These are phyloP conservation scores for Stenodema calcarata DNA, from an alignment of 2,888 invertebrate species.

Conservation along the genomic window DNA sequence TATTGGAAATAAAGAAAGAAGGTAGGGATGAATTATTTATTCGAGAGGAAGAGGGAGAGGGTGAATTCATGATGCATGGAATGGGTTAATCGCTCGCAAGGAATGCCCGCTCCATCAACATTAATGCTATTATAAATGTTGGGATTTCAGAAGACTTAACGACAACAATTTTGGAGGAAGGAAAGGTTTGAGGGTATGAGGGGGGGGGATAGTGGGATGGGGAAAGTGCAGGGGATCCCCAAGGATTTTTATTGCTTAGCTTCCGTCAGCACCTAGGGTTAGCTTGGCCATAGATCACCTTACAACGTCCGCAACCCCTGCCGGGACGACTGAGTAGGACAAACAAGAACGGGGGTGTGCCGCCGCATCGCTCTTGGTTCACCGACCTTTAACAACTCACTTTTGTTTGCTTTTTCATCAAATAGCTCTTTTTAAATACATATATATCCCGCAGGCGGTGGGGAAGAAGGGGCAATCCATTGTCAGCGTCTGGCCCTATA, in stretches of 20 bases:
- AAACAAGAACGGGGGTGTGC: conserved; percentile 7
- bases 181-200: neutral
- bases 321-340: conserved; percentile 30
- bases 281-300: conserved; percentile 29
- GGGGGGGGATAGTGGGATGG: neutral
- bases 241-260: conserved; percentile 33
- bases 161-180: conserved; percentile 16
- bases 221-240: neutral
- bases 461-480: neutral
- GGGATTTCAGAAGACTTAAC: conserved; percentile 22
- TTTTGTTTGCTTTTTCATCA: neutral
- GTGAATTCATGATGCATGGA: conserved; percentile 36
- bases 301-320: conserved; percentile 30
- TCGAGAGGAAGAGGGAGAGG: neutral
- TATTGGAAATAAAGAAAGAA: conserved; percentile 21
- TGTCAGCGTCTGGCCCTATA: too few relatives aligned
- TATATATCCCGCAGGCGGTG: neutral
- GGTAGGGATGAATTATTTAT: conserved; percentile 26
- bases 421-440: neutral
- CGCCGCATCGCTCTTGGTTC: conserved; percentile 13
- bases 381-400: neutral
- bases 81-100: conserved; percentile 45
- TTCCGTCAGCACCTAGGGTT: conserved; percentile 45
- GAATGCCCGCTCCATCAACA: conserved; percentile 47
- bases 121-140: conserved; percentile 51